phyloP scores from a whole-genome alignment of 2,888 invertebrate species.

The Coremacera marginata region DNA sequence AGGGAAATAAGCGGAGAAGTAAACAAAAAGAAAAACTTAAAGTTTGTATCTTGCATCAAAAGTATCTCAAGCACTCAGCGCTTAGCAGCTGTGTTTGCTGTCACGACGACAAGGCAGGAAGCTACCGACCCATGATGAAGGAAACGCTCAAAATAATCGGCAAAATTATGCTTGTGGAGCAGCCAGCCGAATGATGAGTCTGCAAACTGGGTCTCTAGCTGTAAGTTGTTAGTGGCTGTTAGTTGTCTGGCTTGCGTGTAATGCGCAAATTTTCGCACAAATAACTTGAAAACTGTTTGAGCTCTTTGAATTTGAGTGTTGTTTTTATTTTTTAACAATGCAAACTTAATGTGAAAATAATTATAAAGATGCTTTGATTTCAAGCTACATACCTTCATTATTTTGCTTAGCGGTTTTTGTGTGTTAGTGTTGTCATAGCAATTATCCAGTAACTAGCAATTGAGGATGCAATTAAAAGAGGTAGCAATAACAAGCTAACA shows the following conservation, averaged over 20 bases:
- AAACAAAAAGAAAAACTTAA: background rate
- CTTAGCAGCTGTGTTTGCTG: background rate
- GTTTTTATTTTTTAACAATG: background rate
- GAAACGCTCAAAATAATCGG: background rate
- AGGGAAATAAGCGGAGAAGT: background rate
- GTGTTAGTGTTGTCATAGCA: no score
- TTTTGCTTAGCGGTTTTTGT: no score
- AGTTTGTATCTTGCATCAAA: no score
- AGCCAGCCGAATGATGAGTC: background rate
- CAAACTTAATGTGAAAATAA: conserved; percentile 7
- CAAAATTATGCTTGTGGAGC: conserved; percentile 34
- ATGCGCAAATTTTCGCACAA: background rate
- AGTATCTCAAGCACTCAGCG: no score
- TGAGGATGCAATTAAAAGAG: no score
- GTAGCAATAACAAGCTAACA: no score
- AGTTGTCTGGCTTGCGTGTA: background rate
- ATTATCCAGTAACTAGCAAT: no score
- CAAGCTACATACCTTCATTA: no score
- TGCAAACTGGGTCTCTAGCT: conserved; percentile 3
- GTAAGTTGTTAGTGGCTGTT: background rate
- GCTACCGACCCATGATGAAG: background rate
- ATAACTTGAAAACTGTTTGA: conserved; percentile 5
- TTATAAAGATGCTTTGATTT: background rate
- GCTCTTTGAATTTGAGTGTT: background rate
- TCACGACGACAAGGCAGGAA: background rate